Evolutionary conservation across 2,888 invertebrate genomes (phyloP), one percentile per base, ranked within the genome.

Genomic region (Mactromeris polynyma): DNA sequence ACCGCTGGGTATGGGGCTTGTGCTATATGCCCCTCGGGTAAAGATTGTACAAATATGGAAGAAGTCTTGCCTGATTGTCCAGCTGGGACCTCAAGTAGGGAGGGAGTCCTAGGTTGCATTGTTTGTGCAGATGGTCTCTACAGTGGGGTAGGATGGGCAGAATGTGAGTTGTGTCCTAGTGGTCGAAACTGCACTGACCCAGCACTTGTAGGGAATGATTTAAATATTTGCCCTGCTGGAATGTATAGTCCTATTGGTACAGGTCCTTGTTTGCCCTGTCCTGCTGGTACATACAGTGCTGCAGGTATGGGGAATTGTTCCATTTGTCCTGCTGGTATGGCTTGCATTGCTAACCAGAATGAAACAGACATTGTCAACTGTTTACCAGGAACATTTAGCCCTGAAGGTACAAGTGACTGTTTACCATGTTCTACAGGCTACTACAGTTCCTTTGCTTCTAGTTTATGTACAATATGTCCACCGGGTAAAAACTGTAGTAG

Each of bases 241-340:
- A 89, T 86, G 33, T 93, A 90, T 81, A 92, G 93, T 78, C n/a
- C 83, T n/a, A 78, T 73, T 19, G 92, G 94, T 14, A 42, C 31
- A 3, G 46, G 31, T 42, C 38, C 69, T 2, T 79, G 83, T 69
- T 19, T 54, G 33, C 81, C 89, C n/a, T 95, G 95, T 89, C 81
- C 90, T 3, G 58, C 80, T 64, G 94, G 95, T 38, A 88, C 90
- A 33, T 92, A 93, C 51, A 94, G 93, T 83, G 14, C 31, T 36
- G 42, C 83, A 78, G 79, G 84, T 33, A 85, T 82, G 78, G 46
- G 81, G n/a, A 36, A 73, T 21, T 96, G 96, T 88, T 88, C 89
- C 6, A 79, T 88, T 7, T 96, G 96, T 87, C 94, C 94, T 31
- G 51, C 83, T 42, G 88, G 92, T 46, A 26, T 79, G 26, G 85